A percentile compares a stretch with the other conserved stretches of the same genome.
phyloP scores from a whole-genome alignment of 2,888 invertebrate genomes.

The Drosophila helvetica region DNA sequence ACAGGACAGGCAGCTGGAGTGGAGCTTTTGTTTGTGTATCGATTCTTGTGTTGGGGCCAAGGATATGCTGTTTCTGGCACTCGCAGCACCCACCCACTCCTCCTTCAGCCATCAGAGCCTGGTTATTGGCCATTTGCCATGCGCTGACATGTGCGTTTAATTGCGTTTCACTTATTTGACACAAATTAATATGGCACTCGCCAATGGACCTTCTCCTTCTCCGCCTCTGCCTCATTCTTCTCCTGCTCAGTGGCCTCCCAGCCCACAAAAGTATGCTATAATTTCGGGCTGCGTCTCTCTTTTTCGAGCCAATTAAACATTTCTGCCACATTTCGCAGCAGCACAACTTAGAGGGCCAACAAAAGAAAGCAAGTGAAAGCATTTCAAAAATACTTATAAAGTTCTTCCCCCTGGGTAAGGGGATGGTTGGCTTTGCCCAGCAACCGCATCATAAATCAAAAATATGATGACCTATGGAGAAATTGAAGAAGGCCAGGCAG shows the following conservation, averaged over 20 bases:
- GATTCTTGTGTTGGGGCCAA: conserved; percentile 50
- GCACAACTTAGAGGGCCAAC: not conserved
- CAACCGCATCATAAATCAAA: conserved; percentile 70
- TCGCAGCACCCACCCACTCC: not conserved
- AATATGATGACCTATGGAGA: conserved; percentile 59
- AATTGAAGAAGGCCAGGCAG: conserved; percentile 15
- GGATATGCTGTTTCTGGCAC: conserved; percentile 14
- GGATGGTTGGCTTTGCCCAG: too few relatives aligned
- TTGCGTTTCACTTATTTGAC: conserved; percentile 80
- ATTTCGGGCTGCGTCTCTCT: conserved; percentile 42
- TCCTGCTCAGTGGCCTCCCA: not conserved
- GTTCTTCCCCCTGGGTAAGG: conserved; percentile 28
- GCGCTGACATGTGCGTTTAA: conserved; percentile 79
- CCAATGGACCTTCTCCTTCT: conserved; percentile 5
- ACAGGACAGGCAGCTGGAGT: conserved; percentile 23
- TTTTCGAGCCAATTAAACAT: conserved; percentile 67
- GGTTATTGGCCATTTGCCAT: conserved; percentile 72
- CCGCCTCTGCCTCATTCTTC: conserved; percentile 1
- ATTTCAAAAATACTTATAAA: conserved; percentile 48
- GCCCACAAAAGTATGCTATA: conserved; percentile 65
- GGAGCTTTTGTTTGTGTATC: conserved; percentile 57
- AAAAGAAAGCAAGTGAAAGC: conserved; percentile 8
- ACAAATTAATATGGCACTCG: conserved; percentile 75
- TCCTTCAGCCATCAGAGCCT: not conserved
- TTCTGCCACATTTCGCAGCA: conserved; percentile 71